Base-by-base conservation (phyloP, 2,888 invertebrate species). In the Tipula helvola region DNA sequence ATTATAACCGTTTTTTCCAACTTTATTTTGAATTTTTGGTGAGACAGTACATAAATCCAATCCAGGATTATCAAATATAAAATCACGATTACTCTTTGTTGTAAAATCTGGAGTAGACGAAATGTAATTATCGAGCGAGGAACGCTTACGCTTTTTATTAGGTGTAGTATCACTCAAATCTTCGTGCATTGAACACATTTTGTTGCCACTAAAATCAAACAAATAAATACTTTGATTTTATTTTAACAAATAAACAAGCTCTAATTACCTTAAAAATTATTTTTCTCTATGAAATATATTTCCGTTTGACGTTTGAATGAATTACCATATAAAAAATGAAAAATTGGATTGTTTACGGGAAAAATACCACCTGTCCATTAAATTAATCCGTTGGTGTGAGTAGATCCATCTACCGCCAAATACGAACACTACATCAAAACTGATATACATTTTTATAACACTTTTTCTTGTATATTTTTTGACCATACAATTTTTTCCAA, bases 121-220 rank as follows among this genome's bases (percentile, higher is more conserved):
- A 86, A 90, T 18, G n/a, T 87, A 83, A 7, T 86, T 86, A 83
- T 87, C 87, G 42, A 88, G 88, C 84, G 89, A 88, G 88, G 90
- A 89, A 39, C 91, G 89, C 89, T 91, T 91, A 86, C 91, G 90
- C 87, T 91, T 91, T 87, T 90, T 90, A 85, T 89, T 88, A 42
- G 91, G 89, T 52, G 89, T 89, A n/a, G 7, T 16, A 7, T 83
- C 83, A 83, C 39, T 39, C 8, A 84, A 71, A 71, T 12, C 71
- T 3, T 71, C 71, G 28, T 18, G 7, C 8, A 71, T 28, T 12
- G 71, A 71, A 71, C 0, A 28, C 71, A 71, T 71, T 71, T 71
- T 71, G 71, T 5, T n/a, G 52, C 5, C 5, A 16, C 52, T 52
- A 52, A 52, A 52, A 52, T 52, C 1, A 52, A 16, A 52, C n/a